Evolutionary conservation across 2,113 vertebrate species (phyloP).

Genomic region (Ursus arctos): DNA sequence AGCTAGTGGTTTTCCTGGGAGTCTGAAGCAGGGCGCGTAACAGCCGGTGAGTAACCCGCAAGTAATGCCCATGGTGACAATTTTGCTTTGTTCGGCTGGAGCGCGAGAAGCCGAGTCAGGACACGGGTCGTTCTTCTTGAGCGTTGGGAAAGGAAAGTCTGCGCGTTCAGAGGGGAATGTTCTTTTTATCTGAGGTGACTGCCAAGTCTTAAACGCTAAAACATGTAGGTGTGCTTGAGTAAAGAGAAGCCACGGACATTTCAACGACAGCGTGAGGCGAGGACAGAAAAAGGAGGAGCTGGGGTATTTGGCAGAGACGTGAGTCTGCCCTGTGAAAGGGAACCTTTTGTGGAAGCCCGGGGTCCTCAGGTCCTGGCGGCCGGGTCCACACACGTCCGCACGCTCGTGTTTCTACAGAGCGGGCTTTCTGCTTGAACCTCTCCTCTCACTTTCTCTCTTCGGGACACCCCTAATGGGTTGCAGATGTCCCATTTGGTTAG

Average conservation of each 20-base stretch:
- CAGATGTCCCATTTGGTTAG: conserved; percentile 50
- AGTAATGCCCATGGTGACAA: conserved; percentile 83
- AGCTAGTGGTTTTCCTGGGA: conserved; percentile 82
- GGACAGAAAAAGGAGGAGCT: neutral
- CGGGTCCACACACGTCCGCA: neutral
- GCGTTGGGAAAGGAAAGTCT: conserved; percentile 76
- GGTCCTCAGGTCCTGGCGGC: neutral
- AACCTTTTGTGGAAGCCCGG: neutral
- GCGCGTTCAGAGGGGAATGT: conserved; percentile 66
- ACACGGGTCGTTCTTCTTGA: conserved; percentile 60
- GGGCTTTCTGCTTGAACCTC: conserved; percentile 8
- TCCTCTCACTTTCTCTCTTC: conserved; percentile 65
- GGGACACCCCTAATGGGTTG: conserved; percentile 69
- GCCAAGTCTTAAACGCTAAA: conserved; percentile 83
- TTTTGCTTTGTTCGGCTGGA: conserved; percentile 85
- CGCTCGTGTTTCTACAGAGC: neutral
- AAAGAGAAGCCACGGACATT: conserved; percentile 49
- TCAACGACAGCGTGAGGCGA: conserved; percentile 10
- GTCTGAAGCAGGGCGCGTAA: conserved; percentile 74
- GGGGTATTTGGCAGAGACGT: neutral
- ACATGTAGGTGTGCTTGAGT: conserved; percentile 48
- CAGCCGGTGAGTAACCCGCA: conserved; percentile 82
- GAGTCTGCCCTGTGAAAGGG: neutral
- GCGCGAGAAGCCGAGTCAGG: conserved; percentile 72
- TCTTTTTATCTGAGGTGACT: conserved; percentile 72